Evolutionary conservation across 35 echinoderm and acorn worm genomes (phyloP), one percentile per base, ranked within the genome.

Genomic region (Ophiothrix spiculata): DNA sequence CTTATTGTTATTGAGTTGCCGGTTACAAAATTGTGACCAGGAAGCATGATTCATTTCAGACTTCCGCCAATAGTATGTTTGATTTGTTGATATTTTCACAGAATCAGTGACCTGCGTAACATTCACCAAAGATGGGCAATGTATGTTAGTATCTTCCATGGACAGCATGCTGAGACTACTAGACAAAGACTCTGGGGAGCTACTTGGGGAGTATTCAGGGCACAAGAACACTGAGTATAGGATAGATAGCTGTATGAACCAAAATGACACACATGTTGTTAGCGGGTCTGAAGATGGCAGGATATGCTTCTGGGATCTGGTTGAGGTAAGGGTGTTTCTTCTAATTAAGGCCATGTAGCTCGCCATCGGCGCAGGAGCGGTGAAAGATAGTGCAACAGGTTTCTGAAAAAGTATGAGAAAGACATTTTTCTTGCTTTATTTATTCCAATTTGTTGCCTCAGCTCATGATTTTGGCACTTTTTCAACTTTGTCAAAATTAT

Each of bases 41-140:
- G n/a, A n/a, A n/a, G n/a, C n/a, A n/a, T n/a, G n/a, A n/a, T n/a
- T n/a, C n/a, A n/a, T n/a, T n/a, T n/a, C n/a, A n/a, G n/a, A n/a
- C n/a, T n/a, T n/a, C n/a, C n/a, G n/a, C n/a, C n/a, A n/a, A n/a
- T n/a, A n/a, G n/a, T n/a, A n/a, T n/a, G n/a, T n/a, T n/a, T n/a
- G n/a, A n/a, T n/a, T n/a, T n/a, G n/a, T 12, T 19, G 14, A 11
- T 69, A 0, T 36, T 73, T 38, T 75, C 74, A 12, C 86, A 99
- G 96, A 94, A 38, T 89, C 96, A 78, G 96, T 94, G 0, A 99
- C 96, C 0, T 89, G 92, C 34, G 89, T 99, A 4, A 90, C 56
- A 54, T 94, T 94, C 83, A 99, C 96, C 13, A 99, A 99, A 79
- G 96, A 99, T 87, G 96, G 96, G 25, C 96, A 99, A 64, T 99